Conservation (phyloP, 2,888 invertebrate genomes). For the Acleris laterana region DNA sequence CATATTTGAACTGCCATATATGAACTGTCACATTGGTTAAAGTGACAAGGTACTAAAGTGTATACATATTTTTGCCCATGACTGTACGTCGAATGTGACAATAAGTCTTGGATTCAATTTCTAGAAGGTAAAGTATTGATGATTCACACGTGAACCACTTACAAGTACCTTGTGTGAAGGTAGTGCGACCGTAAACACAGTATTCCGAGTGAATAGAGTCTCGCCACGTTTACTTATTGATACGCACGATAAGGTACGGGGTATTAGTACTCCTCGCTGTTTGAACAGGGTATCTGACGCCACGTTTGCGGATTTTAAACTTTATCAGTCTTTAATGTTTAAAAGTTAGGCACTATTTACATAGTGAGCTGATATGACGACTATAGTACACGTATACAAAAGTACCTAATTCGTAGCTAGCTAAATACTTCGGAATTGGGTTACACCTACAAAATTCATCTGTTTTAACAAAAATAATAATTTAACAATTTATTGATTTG, state of each 20-base stretch:
- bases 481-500: no score
- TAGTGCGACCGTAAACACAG: constrained; percentile 23
- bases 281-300: constrained; percentile 51
- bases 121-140: constrained; percentile 1
- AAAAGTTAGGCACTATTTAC: constrained; percentile 35
- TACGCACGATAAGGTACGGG: constrained; percentile 60
- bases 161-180: constrained; percentile 10
- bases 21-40: no score
- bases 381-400: no score
- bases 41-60: no score
- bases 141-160: constrained; percentile 12
- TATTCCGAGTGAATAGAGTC: constrained; percentile 33
- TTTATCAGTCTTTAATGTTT: constrained; percentile 44
- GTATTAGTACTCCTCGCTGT: constrained; percentile 51
- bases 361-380: constrained; percentile 20
- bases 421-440: no score
- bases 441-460: no score
- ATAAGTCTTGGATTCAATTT: background rate
- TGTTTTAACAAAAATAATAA: no score
- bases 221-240: constrained; percentile 71
- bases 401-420: no score
- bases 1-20: no score
- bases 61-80: no score
- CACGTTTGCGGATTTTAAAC: constrained; percentile 56
- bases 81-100: no score